Evolutionary conservation across 1,140 invertebrate species (phyloP).

Genomic region (Calosoma granatense): DNA sequence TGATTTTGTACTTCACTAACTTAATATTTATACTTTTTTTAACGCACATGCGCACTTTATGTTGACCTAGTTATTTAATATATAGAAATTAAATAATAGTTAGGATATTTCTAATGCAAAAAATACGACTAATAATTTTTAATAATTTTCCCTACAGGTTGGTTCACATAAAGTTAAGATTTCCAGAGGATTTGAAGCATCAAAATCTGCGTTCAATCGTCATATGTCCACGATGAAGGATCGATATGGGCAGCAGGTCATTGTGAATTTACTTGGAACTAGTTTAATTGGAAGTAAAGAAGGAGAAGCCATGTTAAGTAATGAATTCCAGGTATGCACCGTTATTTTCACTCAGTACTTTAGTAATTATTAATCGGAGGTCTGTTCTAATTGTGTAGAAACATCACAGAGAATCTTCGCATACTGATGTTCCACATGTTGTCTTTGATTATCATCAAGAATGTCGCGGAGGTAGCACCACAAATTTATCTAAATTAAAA

Average conservation of each 20-base stretch:
- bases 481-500: conserved; percentile 67
- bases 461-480: conserved; percentile 63
- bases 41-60: too few relatives aligned
- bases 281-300: conserved; percentile 87
- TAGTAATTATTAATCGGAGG: conserved; percentile 4
- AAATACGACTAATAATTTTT: conserved; percentile 9
- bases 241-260: conserved; percentile 82
- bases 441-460: conserved; percentile 91
- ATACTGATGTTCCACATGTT: conserved; percentile 69
- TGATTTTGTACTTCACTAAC: too few relatives aligned
- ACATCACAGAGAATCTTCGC: conserved; percentile 71
- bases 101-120: too few relatives aligned
- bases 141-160: conserved; percentile 45
- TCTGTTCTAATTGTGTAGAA: conserved; percentile 43
- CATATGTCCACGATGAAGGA: conserved; percentile 82
- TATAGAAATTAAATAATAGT: too few relatives aligned
- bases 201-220: conserved; percentile 81
- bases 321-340: conserved; percentile 69
- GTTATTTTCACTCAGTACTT: too few relatives aligned
- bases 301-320: conserved; percentile 90
- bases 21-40: conserved; percentile 12
- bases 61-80: too few relatives aligned
- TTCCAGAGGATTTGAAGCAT: conserved; percentile 87
- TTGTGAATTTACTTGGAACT: conserved; percentile 87
- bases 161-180: conserved; percentile 98